Evolutionary conservation across 2,888 invertebrate genomes (phyloP), one percentile per base, ranked within the genome.

Genomic region (Bhutanitis thaidina): DNA sequence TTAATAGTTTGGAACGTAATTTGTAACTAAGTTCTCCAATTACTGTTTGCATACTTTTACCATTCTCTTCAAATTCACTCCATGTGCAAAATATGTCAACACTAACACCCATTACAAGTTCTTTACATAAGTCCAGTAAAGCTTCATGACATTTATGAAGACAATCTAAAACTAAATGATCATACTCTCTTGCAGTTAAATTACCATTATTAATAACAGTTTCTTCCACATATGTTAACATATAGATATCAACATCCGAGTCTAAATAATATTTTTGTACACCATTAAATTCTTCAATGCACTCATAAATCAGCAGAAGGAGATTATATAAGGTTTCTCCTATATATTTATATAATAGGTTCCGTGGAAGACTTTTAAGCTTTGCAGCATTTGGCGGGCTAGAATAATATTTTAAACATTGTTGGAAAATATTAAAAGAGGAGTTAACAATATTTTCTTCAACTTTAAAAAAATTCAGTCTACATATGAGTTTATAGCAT

Each of bases 51-150:
- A 84, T 74, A 51, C 59, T 86, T 64, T 69, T 72, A 1, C 71
- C 75, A 56, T 74, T 62, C 12, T 78, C 74, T 56, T 80, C 78
- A 74, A 76, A 78, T 57, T 89, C 89, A 68, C 80, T 82, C 89
- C 89, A 89, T 9, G 82, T 73, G 67, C 89, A 89, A 62, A 80
- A 89, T 54, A 83, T 76, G 50, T 87, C 82, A 14, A 88, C 75
- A 69, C 74, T 88, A 0, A 88, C 67, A 56, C 71, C 77, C 83
- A 87, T 87, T 9, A 83, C 71, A 25, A 85, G 62, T 32, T 66
- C 67, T 59, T 80, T 73, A 53, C 73, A 80, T 53, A 64, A 67
- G 55, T 87, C 82, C 44, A 88, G 52, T 57, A 88, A 54, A 1
- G 61, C 55, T 9, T 54, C 55, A 57, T 83, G 74, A 56, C 75